A percentile compares a stretch with the other conserved stretches of the same genome.
Conservation (phyloP, 2,797 vertebrate genomes). For the Sarcophilus harrisii region DNA sequence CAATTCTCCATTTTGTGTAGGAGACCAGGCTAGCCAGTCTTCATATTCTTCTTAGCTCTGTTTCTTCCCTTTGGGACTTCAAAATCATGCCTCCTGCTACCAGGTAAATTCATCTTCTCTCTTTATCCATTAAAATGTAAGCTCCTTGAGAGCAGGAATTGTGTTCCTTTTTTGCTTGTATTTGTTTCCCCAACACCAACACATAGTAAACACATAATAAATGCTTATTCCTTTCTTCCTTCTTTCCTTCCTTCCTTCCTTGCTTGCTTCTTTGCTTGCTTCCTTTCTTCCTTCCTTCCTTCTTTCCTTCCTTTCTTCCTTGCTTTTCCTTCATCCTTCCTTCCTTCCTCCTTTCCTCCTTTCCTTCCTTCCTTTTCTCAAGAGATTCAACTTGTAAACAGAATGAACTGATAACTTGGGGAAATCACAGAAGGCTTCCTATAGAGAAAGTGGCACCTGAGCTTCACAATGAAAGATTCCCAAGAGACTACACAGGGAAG, state of each 20-base stretch:
- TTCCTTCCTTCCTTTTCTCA: not conserved
- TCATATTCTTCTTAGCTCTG: not conserved
- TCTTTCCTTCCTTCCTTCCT: no score
- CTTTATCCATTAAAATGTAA: not conserved
- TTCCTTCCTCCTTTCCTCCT: no score
- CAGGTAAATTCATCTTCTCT: not conserved
- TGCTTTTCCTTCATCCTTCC: not conserved
- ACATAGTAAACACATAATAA: not conserved
- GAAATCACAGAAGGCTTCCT: not conserved
- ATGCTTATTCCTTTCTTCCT: not conserved
- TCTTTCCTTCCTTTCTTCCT: no score
- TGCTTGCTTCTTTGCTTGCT: no score
- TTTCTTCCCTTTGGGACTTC: not conserved
- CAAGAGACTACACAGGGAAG: not conserved
- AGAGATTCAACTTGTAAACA: not conserved
- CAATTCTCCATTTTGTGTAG: not conserved
- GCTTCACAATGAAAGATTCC: not conserved
- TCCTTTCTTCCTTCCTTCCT: no score
- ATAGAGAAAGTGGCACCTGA: not conserved
- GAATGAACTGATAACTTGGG: not conserved
- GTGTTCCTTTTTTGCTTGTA: not conserved
- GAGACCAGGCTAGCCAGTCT: not conserved
- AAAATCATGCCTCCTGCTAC: not conserved
- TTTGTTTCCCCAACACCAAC: not conserved
- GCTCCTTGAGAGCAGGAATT: not conserved